Percentiles rank a stretch among this genome's conserved stretches.
These are phyloP conservation scores for Protosalanx chinensis DNA, from an alignment of 2,797 vertebrate species.

Conservation along the genomic window DNA sequence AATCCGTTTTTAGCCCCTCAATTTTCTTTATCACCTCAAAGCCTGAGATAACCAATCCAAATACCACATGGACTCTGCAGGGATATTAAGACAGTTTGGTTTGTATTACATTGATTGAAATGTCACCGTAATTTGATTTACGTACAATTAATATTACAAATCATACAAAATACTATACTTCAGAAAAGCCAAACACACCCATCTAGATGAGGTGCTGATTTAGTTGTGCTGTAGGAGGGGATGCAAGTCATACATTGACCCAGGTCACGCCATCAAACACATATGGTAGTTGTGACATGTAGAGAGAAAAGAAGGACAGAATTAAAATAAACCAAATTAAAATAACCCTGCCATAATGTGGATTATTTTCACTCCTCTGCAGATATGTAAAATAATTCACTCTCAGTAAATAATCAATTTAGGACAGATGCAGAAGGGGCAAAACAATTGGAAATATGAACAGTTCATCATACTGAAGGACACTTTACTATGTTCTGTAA, in stretches of 20 bases:
- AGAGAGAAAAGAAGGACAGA: slow-evolving; percentile 60
- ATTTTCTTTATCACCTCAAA: slow-evolving; percentile 98
- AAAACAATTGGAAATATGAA: neutral
- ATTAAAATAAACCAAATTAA: slow-evolving; percentile 44
- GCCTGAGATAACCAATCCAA: slow-evolving; percentile 93
- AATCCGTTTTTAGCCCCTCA: slow-evolving; percentile 93
- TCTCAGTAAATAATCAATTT: neutral
- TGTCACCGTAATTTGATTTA: neutral
- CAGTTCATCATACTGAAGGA: neutral
- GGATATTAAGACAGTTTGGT: slow-evolving; percentile 19
- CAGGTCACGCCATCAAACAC: slow-evolving; percentile 62
- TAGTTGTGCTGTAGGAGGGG: slow-evolving; percentile 86
- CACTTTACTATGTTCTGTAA: slow-evolving; percentile 2
- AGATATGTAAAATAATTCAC: slow-evolving; percentile 24
- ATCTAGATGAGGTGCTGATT: slow-evolving; percentile 93
- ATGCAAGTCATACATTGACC: slow-evolving; percentile 48
- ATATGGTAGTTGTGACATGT: slow-evolving; percentile 49
- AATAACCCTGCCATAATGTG: slow-evolving; percentile 31
- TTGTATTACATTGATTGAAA: neutral
- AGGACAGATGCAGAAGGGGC: neutral
- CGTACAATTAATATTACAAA: neutral
- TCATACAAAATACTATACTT: neutral
- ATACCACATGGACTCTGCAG: slow-evolving; percentile 93
- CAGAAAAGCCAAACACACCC: slow-evolving; percentile 73
- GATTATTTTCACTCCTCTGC: neutral